Evolutionary conservation across 2,113 vertebrate genomes (phyloP).

Genomic region (Labeo catla): DNA sequence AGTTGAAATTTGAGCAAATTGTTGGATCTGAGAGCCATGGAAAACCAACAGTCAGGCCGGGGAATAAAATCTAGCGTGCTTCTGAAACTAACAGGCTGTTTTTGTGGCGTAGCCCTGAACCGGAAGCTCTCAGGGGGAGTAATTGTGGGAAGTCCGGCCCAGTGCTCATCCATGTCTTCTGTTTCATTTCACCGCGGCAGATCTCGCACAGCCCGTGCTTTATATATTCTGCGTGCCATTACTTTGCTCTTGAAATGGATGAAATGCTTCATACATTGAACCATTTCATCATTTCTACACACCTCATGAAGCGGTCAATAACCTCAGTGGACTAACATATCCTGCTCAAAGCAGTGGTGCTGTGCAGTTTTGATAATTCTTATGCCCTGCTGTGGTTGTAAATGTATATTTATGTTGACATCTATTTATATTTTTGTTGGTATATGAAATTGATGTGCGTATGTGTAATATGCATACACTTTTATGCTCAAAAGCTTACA

Average conservation of each 20-base stretch:
- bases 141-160: conserved; percentile 41
- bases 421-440: background rate
- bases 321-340: conserved; percentile 8
- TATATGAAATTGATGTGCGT: background rate
- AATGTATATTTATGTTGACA: conserved; percentile 3
- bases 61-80: conserved; percentile 41
- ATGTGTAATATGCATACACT: background rate
- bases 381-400: background rate
- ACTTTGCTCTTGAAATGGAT: conserved; percentile 28
- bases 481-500: conserved; percentile 2
- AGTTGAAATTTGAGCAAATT: conserved; percentile 65
- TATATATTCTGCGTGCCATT: conserved; percentile 25
- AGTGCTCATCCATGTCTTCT: background rate
- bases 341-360: background rate
- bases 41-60: conserved; percentile 32
- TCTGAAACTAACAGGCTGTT: conserved; percentile 32
- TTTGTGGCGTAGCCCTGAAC: background rate
- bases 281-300: conserved; percentile 12
- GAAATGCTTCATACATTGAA: conserved; percentile 17
- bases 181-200: background rate
- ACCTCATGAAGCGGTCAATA: background rate
- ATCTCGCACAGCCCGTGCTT: background rate
- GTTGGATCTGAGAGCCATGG: conserved; percentile 52
- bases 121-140: conserved; percentile 31
- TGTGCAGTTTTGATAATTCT: conserved; percentile 4